phyloP scores from a whole-genome alignment of 1,140 invertebrate species.

The Spodoptera frugiperda region DNA sequence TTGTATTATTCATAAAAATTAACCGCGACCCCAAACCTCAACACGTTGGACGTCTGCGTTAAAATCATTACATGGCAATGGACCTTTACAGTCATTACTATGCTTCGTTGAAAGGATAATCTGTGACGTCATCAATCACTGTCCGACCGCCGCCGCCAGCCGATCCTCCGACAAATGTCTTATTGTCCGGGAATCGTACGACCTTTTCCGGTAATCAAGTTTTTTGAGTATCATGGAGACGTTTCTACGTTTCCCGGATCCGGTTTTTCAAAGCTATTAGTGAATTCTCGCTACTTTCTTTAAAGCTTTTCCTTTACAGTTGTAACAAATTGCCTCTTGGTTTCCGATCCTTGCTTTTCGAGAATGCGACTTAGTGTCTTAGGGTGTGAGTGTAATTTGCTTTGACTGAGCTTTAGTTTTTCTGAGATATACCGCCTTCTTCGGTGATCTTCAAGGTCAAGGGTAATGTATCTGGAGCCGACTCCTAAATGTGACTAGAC shows the following conservation, averaged over 20 bases:
- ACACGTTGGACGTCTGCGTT: neutral
- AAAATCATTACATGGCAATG: constrained; percentile 38
- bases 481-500: no score
- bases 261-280: neutral
- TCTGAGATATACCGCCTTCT: no score
- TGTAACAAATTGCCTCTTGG: no score
- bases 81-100: constrained; percentile 34
- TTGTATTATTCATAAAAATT: no score
- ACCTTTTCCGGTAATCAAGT: constrained; percentile 30
- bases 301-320: no score
- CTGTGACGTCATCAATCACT: constrained; percentile 48
- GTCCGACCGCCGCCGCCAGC: neutral
- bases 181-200: constrained; percentile 24
- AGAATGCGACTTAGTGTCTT: no score
- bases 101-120: constrained; percentile 45
- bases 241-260: neutral
- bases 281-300: neutral
- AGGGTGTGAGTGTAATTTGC: no score
- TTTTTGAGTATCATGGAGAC: constrained; percentile 23
- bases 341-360: no score
- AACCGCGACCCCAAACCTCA: no score
- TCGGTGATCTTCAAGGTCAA: no score
- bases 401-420: no score
- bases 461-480: no score
- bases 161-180: constrained; percentile 40